A percentile compares a stretch with the other conserved stretches of the same genome.
Evolutionary conservation across 2,113 vertebrate genomes (phyloP).

Genomic region (Spea bombifrons): DNA sequence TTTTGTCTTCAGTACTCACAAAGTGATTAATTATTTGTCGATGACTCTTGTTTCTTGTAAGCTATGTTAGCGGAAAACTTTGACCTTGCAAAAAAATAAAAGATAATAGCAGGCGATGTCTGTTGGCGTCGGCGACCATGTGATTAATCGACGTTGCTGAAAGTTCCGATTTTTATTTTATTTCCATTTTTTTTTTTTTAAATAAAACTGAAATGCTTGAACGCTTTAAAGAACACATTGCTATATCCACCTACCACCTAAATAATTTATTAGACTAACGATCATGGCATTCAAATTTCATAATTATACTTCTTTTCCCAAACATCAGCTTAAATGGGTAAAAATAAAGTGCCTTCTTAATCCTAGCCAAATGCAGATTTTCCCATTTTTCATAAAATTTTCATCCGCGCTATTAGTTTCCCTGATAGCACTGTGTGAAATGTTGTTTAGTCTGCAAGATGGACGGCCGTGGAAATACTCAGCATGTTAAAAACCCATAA

Average conservation of each 20-base stretch:
- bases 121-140: slow-evolving; percentile 48
- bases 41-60: slow-evolving; percentile 35
- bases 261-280: slow-evolving; percentile 78
- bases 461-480: slow-evolving; percentile 68
- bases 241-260: slow-evolving; percentile 64
- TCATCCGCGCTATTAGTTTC: slow-evolving; percentile 76
- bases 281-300: slow-evolving; percentile 76
- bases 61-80: slow-evolving; percentile 57
- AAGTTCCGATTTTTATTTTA: slow-evolving; percentile 47
- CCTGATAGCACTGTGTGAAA: slow-evolving; percentile 70
- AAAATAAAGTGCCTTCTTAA: slow-evolving; percentile 60
- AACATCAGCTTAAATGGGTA: slow-evolving; percentile 62
- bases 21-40: slow-evolving; percentile 59
- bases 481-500: slow-evolving; percentile 78
- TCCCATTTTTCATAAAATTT: slow-evolving; percentile 78
- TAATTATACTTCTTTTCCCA: slow-evolving; percentile 74
- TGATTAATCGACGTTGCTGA: slow-evolving; percentile 64
- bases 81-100: slow-evolving; percentile 63
- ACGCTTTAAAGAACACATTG: slow-evolving; percentile 55
- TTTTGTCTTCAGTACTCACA: slow-evolving; percentile 53
- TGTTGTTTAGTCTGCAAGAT: slow-evolving; percentile 74
- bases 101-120: slow-evolving; percentile 63
- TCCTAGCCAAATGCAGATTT: slow-evolving; percentile 71
- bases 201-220: slow-evolving; percentile 62
- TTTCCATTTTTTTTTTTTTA: slow-evolving; percentile 45